Evolutionary conservation across 2,888 invertebrate genomes (phyloP).

Genomic region (Drosophila pegasa): DNA sequence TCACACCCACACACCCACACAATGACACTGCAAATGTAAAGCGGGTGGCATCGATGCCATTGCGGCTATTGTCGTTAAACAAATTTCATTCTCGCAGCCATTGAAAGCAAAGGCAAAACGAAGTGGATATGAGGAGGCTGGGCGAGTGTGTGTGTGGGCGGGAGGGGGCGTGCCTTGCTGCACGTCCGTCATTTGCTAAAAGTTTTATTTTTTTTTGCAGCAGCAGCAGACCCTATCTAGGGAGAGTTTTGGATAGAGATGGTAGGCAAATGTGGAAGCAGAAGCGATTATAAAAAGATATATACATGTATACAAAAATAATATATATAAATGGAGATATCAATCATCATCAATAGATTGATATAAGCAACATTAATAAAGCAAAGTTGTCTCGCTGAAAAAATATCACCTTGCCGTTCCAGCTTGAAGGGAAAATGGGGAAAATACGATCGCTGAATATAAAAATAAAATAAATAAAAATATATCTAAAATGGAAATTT

Average conservation of each 20-base stretch:
- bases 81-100: conserved; percentile 67
- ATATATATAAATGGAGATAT: background rate
- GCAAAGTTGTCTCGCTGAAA: no score
- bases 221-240: conserved; percentile 1
- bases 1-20: conserved; percentile 5
- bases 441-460: no score
- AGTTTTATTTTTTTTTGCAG: conserved; percentile 31
- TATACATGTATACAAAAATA: background rate
- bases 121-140: conserved; percentile 3
- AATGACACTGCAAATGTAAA: conserved; percentile 45
- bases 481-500: no score
- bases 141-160: background rate
- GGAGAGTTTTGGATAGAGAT: background rate
- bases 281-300: background rate
- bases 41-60: conserved; percentile 26
- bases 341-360: background rate
- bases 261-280: background rate
- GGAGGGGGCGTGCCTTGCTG: conserved; percentile 10
- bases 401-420: no score
- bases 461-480: no score
- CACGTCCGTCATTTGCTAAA: conserved; percentile 70
- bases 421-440: no score
- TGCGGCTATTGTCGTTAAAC: conserved; percentile 69
- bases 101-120: conserved; percentile 15
- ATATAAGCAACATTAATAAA: background rate